Evolutionary conservation across 2,888 invertebrate species (phyloP), one percentile per base, ranked within the genome.

Genomic region (Myopa tessellatipennis): DNA sequence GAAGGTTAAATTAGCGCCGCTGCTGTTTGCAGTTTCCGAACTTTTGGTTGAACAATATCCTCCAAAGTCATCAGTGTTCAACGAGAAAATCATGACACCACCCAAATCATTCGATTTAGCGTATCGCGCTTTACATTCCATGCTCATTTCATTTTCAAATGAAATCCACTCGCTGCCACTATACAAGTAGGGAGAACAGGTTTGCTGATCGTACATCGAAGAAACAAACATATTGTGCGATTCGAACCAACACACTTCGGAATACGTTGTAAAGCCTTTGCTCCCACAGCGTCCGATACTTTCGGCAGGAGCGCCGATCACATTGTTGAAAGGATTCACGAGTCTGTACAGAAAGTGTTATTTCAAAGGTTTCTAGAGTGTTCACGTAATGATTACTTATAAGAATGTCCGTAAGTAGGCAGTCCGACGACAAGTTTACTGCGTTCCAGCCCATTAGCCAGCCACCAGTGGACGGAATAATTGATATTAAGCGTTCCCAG

Each of bases 351-450:
- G 40, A 58, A 58, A 55, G 14, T 16, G 26, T 50, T 76, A 74
- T 12, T 12, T 12, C 58, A 65, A 16, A 26, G 26, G 26, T 26
- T 26, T 26, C 26, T 16, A 70, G 67, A 14, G 34, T 40, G 1
- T 61, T 45, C 12, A 68, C 8, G 12, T 55, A 60, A 70, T 18
- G 14, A 61, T 87, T 88, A 93, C 93, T 90, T 92, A 84, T 93
- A 96, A 4, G 94, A 92, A 85, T 96, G 96, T 0, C 96, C 97
- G 86, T 96, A 98, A 0, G 95, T 95, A 6, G 98, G 97, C 83
- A 97, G 91, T 0, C 97, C 97, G 1, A 97, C 91, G 12, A 96
- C 92, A 26, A 97, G 92, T 88, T 96, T 97, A 63, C 92, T 91
- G 58, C 90, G 91, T 26, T 94, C 93, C 89, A 98, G 92, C 12